Conservation (phyloP, 2,113 vertebrate species). For the Lynx canadensis region DNA sequence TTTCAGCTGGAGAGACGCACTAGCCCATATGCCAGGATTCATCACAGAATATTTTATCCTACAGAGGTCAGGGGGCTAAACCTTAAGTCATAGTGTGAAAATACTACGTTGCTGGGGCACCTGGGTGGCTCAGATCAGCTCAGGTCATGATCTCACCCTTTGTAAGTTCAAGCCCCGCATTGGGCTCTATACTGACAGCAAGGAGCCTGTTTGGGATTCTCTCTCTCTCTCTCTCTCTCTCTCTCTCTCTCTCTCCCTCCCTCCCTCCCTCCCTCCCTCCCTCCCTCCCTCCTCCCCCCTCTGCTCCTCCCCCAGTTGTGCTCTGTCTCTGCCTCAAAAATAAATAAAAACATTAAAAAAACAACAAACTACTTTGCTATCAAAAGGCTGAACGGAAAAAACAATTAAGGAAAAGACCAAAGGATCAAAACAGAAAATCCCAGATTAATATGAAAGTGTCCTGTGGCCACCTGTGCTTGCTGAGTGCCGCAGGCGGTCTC, state of each 20-base stretch:
- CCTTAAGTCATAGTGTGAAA: background rate
- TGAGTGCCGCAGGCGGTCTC: background rate
- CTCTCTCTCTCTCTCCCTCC: too few species aligned
- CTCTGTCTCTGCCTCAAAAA: too few species aligned
- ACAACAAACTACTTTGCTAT: background rate
- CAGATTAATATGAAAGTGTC: background rate
- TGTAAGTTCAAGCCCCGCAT: too few species aligned
- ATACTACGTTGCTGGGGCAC: background rate
- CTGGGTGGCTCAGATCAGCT: too few species aligned
- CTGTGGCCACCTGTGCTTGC: background rate
- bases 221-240: too few species aligned
- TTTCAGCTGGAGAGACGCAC: background rate
- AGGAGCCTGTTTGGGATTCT: too few species aligned
- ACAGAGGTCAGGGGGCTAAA: slow-evolving; percentile 41
- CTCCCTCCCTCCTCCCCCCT: too few species aligned
- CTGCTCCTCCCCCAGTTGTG: too few species aligned
- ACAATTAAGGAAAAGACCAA: background rate
- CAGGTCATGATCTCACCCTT: too few species aligned
- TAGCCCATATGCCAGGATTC: background rate
- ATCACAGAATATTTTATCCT: background rate
- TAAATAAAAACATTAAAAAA: too few species aligned
- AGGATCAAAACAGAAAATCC: background rate
- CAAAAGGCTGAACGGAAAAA: background rate
- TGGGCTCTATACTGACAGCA: too few species aligned
- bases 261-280: too few species aligned